Base-by-base conservation (phyloP, 1,140 invertebrate species). In the Conopomorpha cramerella region DNA sequence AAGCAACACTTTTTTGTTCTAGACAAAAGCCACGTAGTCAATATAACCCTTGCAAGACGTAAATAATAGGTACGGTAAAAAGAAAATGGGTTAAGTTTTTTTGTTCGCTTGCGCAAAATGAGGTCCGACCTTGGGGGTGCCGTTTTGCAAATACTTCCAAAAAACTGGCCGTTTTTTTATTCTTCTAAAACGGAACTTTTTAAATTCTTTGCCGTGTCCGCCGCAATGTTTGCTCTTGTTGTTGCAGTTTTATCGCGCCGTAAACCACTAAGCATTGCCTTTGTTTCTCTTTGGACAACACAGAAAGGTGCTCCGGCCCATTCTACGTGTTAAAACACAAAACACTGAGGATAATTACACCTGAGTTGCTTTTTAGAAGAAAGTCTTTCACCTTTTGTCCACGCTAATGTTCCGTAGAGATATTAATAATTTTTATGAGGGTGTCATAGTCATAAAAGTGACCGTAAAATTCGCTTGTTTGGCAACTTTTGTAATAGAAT, bases 201-300 rank as follows among this genome's bases (percentile, higher is more conserved):
- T n/a, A n/a, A n/a, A n/a, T n/a, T n/a, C n/a, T n/a, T n/a, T n/a
- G n/a, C n/a, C n/a, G n/a, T n/a, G n/a, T n/a, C n/a, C 56, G 51
- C 71, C 67, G 65, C 70, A 72, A 72, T 76, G 62, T 76, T 76
- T 72, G 49, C 49, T 60, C 53, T 63, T 74, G 65, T 68, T 48
- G 34, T 43, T 50, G 51, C 46, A 30, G 54, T 62, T 72, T 76
- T 76, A 76, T 76, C 54, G 45, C 59, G 41, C 48, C 55, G 58
- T 74, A 68, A 71, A 71, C 70, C 67, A 61, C 65, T 67, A 62
- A 72, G 65, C 67, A 53, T 57, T 59, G 58, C 61, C 56, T 70
- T 49, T 54, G 49, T 43, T 49, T 42, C 50, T 47, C 41, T 37
- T 34, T 34, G 52, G 48, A 63, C 55, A 54, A 59, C 45, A 51